These are phyloP conservation scores for Microhierax caerulescens DNA, from an alignment of 2,797 vertebrate species.

Conservation along the genomic window DNA sequence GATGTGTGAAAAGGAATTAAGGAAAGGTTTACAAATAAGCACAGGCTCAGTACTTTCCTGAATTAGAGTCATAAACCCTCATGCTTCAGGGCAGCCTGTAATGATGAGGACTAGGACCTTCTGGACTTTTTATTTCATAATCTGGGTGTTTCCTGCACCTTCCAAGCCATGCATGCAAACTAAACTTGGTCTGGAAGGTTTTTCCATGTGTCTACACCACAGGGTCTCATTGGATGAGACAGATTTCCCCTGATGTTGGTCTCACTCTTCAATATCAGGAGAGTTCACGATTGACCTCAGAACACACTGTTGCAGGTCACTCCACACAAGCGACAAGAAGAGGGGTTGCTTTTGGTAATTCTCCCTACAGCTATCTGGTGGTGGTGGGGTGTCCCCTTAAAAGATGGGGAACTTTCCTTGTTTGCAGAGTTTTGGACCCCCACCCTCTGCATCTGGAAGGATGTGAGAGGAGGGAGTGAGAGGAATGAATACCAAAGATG, in stretches of 20 bases:
- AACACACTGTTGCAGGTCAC: background rate
- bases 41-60: background rate
- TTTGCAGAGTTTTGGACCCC: background rate
- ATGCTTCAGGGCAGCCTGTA: background rate
- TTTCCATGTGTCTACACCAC: background rate
- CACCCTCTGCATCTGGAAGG: background rate
- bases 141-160: background rate
- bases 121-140: background rate
- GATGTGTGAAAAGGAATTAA: background rate
- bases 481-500: background rate
- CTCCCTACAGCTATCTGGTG: background rate
- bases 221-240: background rate
- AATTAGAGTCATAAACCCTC: background rate
- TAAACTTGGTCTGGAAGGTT: background rate
- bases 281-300: background rate
- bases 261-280: background rate
- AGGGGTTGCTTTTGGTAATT: background rate
- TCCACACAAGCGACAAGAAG: background rate
- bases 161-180: background rate
- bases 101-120: background rate
- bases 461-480: background rate
- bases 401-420: background rate
- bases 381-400: background rate
- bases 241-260: background rate
- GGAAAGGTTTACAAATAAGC: constrained; percentile 5